A percentile compares a stretch with the other conserved stretches of the same genome.
These are phyloP conservation scores for Calliopum simillimum DNA, from an alignment of 2,888 invertebrate species.

Conservation along the genomic window DNA sequence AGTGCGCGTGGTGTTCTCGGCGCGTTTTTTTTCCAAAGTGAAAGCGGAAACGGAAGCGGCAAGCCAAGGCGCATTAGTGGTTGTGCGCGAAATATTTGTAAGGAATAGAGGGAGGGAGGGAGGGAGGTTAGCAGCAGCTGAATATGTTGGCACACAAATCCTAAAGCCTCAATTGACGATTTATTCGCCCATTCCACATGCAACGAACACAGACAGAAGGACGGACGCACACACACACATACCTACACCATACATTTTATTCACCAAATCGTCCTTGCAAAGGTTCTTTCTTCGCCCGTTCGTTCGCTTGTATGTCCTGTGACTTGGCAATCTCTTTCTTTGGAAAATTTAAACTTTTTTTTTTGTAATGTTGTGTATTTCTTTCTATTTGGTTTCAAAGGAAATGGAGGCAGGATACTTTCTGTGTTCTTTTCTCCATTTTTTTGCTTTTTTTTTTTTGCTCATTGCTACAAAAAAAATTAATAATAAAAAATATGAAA, in stretches of 20 bases:
- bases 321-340: constrained; percentile 21
- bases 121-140: too few relatives aligned
- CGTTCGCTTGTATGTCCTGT: neutral
- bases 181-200: constrained; percentile 7
- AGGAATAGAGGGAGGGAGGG: too few relatives aligned
- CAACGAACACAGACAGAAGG: too few relatives aligned
- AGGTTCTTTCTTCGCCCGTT: too few relatives aligned
- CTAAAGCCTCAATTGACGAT: constrained; percentile 33
- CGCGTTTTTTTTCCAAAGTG: neutral
- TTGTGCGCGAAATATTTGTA: neutral
- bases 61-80: constrained; percentile 31
- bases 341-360: too few relatives aligned
- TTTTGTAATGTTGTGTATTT: too few relatives aligned
- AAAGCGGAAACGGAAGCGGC: constrained; percentile 45
- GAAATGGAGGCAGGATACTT: constrained; percentile 18
- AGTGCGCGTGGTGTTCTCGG: neutral
- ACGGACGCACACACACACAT: too few relatives aligned
- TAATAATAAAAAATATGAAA: constrained; percentile 42
- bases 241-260: too few relatives aligned
- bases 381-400: constrained; percentile 18
- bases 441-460: constrained; percentile 16
- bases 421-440: neutral
- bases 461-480: constrained; percentile 10
- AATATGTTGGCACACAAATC: neutral
- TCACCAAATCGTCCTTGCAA: too few relatives aligned